Percentiles rank a stretch among this genome's conserved stretches.
Evolutionary conservation across 1,140 invertebrate species (phyloP).

Genomic region (Pseudomyrmex gracilis): DNA sequence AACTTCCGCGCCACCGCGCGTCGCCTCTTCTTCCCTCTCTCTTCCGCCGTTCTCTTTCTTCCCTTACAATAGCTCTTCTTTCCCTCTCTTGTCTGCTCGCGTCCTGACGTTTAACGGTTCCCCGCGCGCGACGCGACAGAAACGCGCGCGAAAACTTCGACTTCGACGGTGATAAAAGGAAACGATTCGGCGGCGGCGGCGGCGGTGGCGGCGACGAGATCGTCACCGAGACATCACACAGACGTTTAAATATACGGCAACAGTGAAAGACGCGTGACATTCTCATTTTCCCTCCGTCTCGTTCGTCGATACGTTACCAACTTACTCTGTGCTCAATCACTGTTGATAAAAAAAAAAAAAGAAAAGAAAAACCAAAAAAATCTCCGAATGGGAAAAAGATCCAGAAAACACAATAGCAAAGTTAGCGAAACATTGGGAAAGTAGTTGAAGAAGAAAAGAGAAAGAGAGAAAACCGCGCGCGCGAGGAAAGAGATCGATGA

Average conservation of each 20-base stretch:
- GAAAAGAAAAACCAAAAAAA: too few species aligned
- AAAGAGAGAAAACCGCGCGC: neutral
- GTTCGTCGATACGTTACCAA: neutral
- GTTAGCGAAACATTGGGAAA: neutral
- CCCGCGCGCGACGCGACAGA: conserved; percentile 18
- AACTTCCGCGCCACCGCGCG: conserved; percentile 63
- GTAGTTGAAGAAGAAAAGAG: conserved; percentile 11
- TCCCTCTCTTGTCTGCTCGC: conserved; percentile 35
- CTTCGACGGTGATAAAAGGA: neutral
- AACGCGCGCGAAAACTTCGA: conserved; percentile 24
- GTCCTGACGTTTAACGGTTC: conserved; percentile 53
- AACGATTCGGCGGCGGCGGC: neutral
- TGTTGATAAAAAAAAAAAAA: conserved; percentile 2
- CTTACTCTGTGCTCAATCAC: conserved; percentile 12
- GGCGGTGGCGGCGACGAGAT: neutral
- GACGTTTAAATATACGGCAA: neutral
- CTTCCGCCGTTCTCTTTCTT: neutral
- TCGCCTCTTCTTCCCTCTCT: conserved; percentile 23
- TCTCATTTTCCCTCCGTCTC: neutral
- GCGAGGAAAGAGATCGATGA: conserved; percentile 41
- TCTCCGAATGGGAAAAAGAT: neutral
- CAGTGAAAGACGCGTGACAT: neutral
- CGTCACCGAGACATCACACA: neutral
- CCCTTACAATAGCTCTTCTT: conserved; percentile 62
- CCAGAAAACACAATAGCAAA: neutral